Evolutionary conservation across 1,140 invertebrate species (phyloP).

Genomic region (Paralvinella palmiformis): DNA sequence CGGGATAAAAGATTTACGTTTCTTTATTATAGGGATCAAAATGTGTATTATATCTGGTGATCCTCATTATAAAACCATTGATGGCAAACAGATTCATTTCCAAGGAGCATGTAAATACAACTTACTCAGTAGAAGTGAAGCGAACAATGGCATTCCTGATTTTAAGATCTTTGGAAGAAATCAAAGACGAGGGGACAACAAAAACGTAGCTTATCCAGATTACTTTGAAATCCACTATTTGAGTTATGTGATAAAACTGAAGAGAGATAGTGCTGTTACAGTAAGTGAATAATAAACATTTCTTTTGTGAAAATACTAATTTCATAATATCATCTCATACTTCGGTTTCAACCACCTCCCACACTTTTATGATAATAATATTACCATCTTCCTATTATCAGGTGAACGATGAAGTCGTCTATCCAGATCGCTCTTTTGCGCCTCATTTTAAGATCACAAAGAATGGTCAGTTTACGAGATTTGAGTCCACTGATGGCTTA

Average conservation of each 20-base stretch:
- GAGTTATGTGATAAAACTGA: background rate
- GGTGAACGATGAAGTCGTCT: background rate
- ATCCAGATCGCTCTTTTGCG: background rate
- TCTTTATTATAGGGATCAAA: background rate
- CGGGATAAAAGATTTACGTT: background rate
- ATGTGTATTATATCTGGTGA: conserved; percentile 2
- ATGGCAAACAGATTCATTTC: conserved; percentile 2
- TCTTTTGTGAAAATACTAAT: background rate
- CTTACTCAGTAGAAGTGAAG: background rate
- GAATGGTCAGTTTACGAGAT: background rate
- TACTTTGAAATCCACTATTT: conserved; percentile 7
- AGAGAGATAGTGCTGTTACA: background rate
- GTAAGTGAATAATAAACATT: background rate
- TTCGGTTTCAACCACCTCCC: background rate
- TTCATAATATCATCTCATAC: background rate
- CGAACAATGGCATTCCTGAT: background rate
- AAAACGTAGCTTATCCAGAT: background rate
- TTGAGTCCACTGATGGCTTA: background rate
- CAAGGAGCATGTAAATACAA: conserved; percentile 11
- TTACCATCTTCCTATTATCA: background rate
- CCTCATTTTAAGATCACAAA: background rate
- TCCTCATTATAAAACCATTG: conserved; percentile 6
- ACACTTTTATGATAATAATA: background rate
- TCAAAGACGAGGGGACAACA: background rate
- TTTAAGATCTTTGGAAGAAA: background rate